Conservation (phyloP, 1,140 invertebrate species). For the Littorina saxatilis region DNA sequence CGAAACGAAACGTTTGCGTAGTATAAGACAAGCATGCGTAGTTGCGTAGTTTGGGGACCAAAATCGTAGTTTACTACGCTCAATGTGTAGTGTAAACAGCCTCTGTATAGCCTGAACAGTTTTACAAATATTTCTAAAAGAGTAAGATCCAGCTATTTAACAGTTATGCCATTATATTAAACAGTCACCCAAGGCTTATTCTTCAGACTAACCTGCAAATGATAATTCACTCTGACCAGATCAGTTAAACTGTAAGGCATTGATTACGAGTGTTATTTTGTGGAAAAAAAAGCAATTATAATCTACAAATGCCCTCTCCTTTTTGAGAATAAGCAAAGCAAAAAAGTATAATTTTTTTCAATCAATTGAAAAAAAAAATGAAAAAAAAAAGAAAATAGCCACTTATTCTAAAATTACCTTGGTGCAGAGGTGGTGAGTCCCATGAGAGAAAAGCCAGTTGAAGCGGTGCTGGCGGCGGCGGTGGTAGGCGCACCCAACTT, state of each 20-base stretch:
- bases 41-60: too few species aligned
- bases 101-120: too few species aligned
- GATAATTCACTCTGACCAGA: not conserved
- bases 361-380: slow-evolving; percentile 20
- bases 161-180: too few species aligned
- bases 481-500: slow-evolving; percentile 22
- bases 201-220: too few species aligned
- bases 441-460: slow-evolving; percentile 58
- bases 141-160: too few species aligned
- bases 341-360: slow-evolving; percentile 22
- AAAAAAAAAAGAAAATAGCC: slow-evolving; percentile 37
- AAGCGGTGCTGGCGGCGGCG: slow-evolving; percentile 31
- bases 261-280: not conserved
- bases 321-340: not conserved
- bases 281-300: not conserved
- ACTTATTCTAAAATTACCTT: slow-evolving; percentile 27
- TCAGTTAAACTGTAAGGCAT: not conserved
- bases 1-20: too few species aligned
- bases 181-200: too few species aligned
- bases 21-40: too few species aligned
- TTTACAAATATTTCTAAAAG: too few species aligned
- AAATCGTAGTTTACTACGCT: too few species aligned
- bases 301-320: not conserved
- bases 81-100: too few species aligned
- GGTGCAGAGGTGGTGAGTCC: slow-evolving; percentile 49